Evolutionary conservation across 1,140 invertebrate species (phyloP).

Genomic region (Drosophila sp.): DNA sequence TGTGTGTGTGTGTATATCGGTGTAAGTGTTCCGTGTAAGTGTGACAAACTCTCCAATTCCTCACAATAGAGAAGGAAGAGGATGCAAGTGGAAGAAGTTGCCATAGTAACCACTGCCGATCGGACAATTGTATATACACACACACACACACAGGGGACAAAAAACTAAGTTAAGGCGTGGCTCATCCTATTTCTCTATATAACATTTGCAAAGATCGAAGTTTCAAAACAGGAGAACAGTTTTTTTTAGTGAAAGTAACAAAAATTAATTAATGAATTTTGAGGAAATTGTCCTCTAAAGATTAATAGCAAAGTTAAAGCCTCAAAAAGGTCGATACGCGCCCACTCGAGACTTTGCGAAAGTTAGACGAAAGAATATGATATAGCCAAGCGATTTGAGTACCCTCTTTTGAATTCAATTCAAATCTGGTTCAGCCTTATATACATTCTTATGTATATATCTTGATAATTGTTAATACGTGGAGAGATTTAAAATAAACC

Average conservation of each 20-base stretch:
- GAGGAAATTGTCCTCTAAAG: too few species aligned
- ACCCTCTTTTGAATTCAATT: too few species aligned
- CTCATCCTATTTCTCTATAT: not conserved
- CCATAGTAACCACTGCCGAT: conserved; percentile 16
- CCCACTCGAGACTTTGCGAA: too few species aligned
- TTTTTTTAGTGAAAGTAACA: not conserved
- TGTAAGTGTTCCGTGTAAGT: conserved; percentile 11
- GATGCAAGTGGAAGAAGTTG: conserved; percentile 15
- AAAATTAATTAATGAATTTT: too few species aligned
- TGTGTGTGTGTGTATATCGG: conserved; percentile 5
- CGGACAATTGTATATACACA: not conserved
- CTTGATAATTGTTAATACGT: too few species aligned
- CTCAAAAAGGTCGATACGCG: too few species aligned
- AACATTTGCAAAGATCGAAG: not conserved
- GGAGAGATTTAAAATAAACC: too few species aligned
- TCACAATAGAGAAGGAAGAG: conserved; percentile 9
- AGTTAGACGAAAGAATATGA: too few species aligned
- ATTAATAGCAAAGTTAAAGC: too few species aligned
- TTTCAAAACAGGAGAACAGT: not conserved
- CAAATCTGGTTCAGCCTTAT: too few species aligned
- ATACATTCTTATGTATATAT: too few species aligned
- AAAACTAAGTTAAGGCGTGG: conserved; percentile 2
- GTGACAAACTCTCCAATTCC: conserved; percentile 19
- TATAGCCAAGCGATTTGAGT: too few species aligned
- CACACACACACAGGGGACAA: not conserved